Evolutionary conservation across 2,797 vertebrate genomes (phyloP).

Genomic region (Chaenodraco wilsoni): DNA sequence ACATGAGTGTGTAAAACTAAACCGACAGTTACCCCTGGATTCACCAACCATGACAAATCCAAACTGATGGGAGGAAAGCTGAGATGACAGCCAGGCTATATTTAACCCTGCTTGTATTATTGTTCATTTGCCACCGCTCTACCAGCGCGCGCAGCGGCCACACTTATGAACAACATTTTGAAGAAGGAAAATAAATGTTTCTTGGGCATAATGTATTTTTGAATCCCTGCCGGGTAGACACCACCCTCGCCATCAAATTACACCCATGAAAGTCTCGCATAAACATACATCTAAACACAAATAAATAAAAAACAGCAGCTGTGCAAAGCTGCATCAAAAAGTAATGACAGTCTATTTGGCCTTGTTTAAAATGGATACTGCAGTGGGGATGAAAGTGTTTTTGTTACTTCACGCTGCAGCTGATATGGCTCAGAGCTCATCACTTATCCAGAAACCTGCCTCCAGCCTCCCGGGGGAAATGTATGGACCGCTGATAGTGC

Average conservation of each 20-base stretch:
- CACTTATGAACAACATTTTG: slow-evolving; percentile 24
- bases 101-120: slow-evolving; percentile 62
- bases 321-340: no score
- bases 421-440: slow-evolving; percentile 44
- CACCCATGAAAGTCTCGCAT: no score
- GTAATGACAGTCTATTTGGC: no score
- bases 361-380: no score
- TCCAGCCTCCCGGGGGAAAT: slow-evolving; percentile 36
- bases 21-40: slow-evolving; percentile 70
- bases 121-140: slow-evolving; percentile 56
- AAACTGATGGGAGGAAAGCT: slow-evolving; percentile 67
- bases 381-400: no score
- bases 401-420: slow-evolving; percentile 13
- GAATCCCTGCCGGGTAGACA: no score
- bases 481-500: slow-evolving; percentile 37
- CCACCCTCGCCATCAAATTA: no score
- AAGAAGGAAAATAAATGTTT: slow-evolving; percentile 1
- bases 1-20: slow-evolving; percentile 68
- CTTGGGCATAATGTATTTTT: neutral
- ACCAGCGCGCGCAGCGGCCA: slow-evolving; percentile 21
- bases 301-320: no score
- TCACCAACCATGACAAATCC: slow-evolving; percentile 67
- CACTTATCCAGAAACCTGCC: slow-evolving; percentile 38
- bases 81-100: slow-evolving; percentile 74
- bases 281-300: no score